A percentile compares a stretch with the other conserved stretches of the same genome.
phyloP scores from a whole-genome alignment of 1,140 invertebrate species.

The Brachionus calyciflorus region DNA sequence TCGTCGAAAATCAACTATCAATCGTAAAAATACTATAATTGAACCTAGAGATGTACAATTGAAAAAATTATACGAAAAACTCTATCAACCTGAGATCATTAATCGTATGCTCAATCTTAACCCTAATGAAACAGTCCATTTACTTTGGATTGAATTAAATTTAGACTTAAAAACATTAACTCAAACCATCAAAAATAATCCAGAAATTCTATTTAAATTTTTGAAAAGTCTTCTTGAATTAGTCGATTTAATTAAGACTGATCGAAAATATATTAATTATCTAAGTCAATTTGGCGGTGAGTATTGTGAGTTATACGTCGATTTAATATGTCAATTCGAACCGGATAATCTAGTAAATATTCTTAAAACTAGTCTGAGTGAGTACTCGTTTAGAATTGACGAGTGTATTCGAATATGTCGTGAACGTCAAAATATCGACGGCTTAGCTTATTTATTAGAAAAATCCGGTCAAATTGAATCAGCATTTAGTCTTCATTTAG shows the following conservation, averaged over 20 bases:
- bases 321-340: slow-evolving; percentile 69
- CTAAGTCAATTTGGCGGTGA: slow-evolving; percentile 52
- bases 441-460: slow-evolving; percentile 64
- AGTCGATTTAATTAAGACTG: slow-evolving; percentile 5
- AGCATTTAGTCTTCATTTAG: slow-evolving; percentile 61
- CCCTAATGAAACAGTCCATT: slow-evolving; percentile 17
- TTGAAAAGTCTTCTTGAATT: neutral
- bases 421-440: slow-evolving; percentile 61
- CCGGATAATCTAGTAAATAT: slow-evolving; percentile 61
- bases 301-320: slow-evolving; percentile 63
- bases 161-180: neutral
- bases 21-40: neutral
- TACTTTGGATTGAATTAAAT: slow-evolving; percentile 36
- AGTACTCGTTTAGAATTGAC: slow-evolving; percentile 53
- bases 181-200: neutral
- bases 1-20: neutral
- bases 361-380: slow-evolving; percentile 50
- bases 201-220: neutral
- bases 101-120: neutral
- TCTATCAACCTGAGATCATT: neutral
- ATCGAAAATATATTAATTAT: slow-evolving; percentile 49
- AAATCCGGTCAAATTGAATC: slow-evolving; percentile 63
- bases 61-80: slow-evolving; percentile 36
- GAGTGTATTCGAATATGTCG: slow-evolving; percentile 55
- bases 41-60: slow-evolving; percentile 35